These are phyloP conservation scores for Nesidiocoris tenuis DNA, from an alignment of 2,888 invertebrate species.

Conservation along the genomic window DNA sequence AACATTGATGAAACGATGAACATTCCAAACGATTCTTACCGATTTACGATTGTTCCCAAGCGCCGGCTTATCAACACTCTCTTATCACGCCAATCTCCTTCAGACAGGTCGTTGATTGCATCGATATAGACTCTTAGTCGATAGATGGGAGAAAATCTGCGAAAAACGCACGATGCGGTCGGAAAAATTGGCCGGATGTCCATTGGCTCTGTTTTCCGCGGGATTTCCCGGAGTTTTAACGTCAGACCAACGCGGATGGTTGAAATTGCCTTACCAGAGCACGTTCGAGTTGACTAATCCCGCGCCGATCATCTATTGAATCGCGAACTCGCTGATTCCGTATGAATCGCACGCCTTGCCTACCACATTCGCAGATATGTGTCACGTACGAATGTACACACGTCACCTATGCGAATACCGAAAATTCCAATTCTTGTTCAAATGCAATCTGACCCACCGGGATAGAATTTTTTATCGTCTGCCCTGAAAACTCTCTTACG, in stretches of 20 bases:
- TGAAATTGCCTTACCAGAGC: constrained; percentile 1
- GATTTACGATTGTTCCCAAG: too few species aligned
- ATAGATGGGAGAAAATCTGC: too few species aligned
- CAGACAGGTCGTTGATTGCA: too few species aligned
- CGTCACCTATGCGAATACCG: not conserved
- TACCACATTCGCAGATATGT: not conserved
- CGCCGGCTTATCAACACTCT: too few species aligned
- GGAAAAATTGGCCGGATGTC: constrained; percentile 13
- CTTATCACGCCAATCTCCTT: too few species aligned
- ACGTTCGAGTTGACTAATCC: constrained; percentile 34
- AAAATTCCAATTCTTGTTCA: not conserved
- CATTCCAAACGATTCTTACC: too few species aligned
- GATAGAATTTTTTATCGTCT: not conserved
- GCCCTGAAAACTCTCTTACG: too few species aligned
- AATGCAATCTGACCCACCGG: not conserved
- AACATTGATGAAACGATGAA: too few species aligned
- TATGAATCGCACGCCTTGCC: not conserved
- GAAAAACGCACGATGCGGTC: not conserved
- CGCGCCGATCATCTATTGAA: constrained; percentile 22
- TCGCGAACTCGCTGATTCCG: constrained; percentile 3
- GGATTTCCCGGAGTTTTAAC: not conserved
- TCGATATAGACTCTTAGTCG: too few species aligned
- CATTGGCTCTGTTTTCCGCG: constrained; percentile 9
- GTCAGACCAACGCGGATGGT: not conserved
- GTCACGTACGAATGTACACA: not conserved